Percentiles rank a stretch among this genome's conserved stretches.
Evolutionary conservation across 2,797 vertebrate species (phyloP).

Genomic region (Myiotriccus ornatus): DNA sequence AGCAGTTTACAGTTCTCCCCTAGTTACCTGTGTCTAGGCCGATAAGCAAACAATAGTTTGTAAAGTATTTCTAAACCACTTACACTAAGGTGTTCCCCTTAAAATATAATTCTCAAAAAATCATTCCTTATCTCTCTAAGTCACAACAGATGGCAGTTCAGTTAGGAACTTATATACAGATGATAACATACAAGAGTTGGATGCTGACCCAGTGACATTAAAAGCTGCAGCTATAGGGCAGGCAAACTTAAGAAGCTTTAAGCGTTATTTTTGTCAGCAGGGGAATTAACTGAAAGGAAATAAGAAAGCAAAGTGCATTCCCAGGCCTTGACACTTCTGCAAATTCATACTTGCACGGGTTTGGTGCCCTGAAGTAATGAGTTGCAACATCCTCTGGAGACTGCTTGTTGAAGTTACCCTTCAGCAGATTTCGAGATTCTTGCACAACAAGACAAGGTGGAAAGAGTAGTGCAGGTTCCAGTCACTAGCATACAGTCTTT

Average conservation of each 20-base stretch:
- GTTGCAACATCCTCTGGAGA: slow-evolving; percentile 26
- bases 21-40: background rate
- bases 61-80: background rate
- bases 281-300: slow-evolving; percentile 27
- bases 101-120: background rate
- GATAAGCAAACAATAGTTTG: background rate
- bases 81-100: background rate
- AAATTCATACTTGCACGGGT: background rate
- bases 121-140: background rate
- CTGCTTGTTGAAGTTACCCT: background rate
- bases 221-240: background rate
- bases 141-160: background rate
- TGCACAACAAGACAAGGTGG: background rate
- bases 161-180: background rate
- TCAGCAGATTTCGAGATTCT: background rate
- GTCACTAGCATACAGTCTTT: background rate
- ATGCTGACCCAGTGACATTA: background rate
- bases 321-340: background rate
- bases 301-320: background rate
- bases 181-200: background rate
- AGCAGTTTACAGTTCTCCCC: background rate
- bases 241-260: slow-evolving; percentile 28
- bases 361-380: background rate
- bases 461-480: background rate
- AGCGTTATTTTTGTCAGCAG: background rate